Evolutionary conservation across 2,113 vertebrate species (phyloP), one percentile per base, ranked within the genome.

Genomic region (Dendrocopos noguchii): DNA sequence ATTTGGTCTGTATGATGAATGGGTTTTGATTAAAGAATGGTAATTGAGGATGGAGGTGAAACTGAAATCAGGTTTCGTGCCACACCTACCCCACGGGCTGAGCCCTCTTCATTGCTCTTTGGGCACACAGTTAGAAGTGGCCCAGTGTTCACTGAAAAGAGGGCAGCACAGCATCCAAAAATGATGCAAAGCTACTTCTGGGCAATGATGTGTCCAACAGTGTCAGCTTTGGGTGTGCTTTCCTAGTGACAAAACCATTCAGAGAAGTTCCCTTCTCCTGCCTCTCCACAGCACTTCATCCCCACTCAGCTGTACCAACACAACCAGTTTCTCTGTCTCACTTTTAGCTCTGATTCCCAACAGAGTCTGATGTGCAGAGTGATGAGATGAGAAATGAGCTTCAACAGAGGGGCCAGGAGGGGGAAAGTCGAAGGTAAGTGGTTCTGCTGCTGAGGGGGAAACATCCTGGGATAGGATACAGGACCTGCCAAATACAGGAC

Each of bases 301-400:
- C 31, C 63, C 16, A 4, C 39, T 28, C 64, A 13, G 33, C 5
- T 71, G 7, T n/a, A 55, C 60, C 65, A 42, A 18, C 17, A 29
- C 72, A 66, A 17, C 9, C 34, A 6, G 20, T 4, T 83, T 42
- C 56, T 29, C 53, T 34, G 8, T 27, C 21, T 68, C 13, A 9
- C 7, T 87, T 72, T 59, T 56, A 46, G 42, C 15, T 47, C n/a
- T 21, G 24, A 74, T 55, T 74, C 29, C 55, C 68, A 80, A 3
- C 60, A 61, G 31, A 66, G 27, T 56, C 34, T 61, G 1, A 1
- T 0, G 2, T 22, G 24, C 0, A 1, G 24, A 0, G 0, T 10
- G 56, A 21, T 18, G 60, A 17, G 46, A 7, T 8, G 14, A 90
- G 56, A 33, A 44, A n/a, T 2, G 10, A 57, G 79, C 33, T 53